Percentiles rank a stretch among this genome's conserved stretches.
phyloP scores from a whole-genome alignment of 2,113 vertebrate species.

The Caranx melampygus region DNA sequence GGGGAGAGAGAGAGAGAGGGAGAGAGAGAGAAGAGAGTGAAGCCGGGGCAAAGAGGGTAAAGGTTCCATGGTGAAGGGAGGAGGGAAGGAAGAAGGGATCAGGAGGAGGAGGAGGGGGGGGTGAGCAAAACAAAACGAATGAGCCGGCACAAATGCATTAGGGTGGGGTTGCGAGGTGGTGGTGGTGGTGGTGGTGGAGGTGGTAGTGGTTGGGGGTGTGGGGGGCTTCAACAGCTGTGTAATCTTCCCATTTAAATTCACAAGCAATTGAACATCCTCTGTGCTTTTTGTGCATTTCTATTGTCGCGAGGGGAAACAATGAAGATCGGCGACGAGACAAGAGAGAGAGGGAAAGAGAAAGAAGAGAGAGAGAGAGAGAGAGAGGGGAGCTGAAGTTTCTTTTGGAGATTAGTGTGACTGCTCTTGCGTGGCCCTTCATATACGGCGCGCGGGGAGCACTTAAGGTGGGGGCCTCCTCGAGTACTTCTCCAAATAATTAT shows the following conservation, averaged over 20 bases:
- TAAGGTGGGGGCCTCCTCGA: slow-evolving; percentile 78
- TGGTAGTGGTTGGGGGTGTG: too few relatives aligned
- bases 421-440: slow-evolving; percentile 78
- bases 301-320: slow-evolving; percentile 73
- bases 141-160: slow-evolving; percentile 84
- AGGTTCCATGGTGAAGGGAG: slow-evolving; percentile 37
- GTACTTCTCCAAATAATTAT: slow-evolving; percentile 86
- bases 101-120: slow-evolving; percentile 23
- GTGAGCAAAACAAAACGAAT: slow-evolving; percentile 80
- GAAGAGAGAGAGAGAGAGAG: too few relatives aligned
- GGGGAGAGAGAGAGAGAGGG: neutral
- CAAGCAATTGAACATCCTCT: slow-evolving; percentile 86
- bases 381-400: slow-evolving; percentile 79
- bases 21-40: neutral
- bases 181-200: too few relatives aligned
- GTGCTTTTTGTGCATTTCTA: slow-evolving; percentile 83
- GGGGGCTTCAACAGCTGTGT: slow-evolving; percentile 84
- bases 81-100: too few relatives aligned
- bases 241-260: slow-evolving; percentile 88
- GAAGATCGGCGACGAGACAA: slow-evolving; percentile 65
- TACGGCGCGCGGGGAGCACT: slow-evolving; percentile 70
- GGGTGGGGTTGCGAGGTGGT: slow-evolving; percentile 67
- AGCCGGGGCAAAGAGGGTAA: slow-evolving; percentile 50
- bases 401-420: slow-evolving; percentile 83
- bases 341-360: neutral